Conservation (phyloP, 2,797 vertebrate genomes). For the Sternotherus odoratus region DNA sequence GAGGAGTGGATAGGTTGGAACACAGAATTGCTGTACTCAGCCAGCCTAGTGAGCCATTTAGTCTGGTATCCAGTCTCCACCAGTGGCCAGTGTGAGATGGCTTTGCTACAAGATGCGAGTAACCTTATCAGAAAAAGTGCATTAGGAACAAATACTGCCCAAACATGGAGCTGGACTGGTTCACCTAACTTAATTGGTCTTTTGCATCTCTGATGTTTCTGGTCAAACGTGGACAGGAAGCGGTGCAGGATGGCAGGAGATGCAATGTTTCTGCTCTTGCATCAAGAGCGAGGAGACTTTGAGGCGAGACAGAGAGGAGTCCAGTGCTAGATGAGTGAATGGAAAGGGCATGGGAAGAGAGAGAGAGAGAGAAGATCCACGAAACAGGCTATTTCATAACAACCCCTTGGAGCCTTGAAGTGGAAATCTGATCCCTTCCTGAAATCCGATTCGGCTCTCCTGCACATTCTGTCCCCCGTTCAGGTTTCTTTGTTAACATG, state of each 20-base stretch:
- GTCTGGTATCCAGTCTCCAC: not conserved
- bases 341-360: not conserved
- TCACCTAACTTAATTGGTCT: not conserved
- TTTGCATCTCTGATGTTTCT: not conserved
- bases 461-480: not conserved
- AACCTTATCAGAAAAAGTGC: not conserved
- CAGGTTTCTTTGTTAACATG: not conserved
- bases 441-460: not conserved
- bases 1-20: not conserved
- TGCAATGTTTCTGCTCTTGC: not conserved
- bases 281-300: not conserved
- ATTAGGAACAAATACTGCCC: not conserved
- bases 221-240: not conserved
- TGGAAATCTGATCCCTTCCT: not conserved
- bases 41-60: not conserved
- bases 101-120: not conserved
- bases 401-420: not conserved
- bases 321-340: not conserved
- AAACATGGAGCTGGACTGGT: not conserved
- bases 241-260: not conserved
- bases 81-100: not conserved
- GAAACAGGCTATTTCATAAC: not conserved
- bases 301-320: not conserved
- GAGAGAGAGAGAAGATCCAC: not conserved
- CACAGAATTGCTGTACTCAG: not conserved